phyloP scores from a whole-genome alignment of 2,113 vertebrate genomes.

The Anthoscopus minutus region DNA sequence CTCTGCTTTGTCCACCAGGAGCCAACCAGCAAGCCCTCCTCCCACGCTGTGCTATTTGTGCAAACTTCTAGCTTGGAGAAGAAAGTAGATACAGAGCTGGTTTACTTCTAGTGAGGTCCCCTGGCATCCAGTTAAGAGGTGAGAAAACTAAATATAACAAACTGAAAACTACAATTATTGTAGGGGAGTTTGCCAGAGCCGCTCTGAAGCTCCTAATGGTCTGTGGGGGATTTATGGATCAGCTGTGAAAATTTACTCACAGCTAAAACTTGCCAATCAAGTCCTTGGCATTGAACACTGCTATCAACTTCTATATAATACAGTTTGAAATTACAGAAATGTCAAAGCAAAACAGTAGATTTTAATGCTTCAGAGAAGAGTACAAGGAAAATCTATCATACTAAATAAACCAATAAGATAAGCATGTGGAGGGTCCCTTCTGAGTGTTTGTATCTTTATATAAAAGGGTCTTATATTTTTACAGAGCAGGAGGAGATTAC shows the following conservation, averaged over 20 bases:
- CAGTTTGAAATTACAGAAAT: background rate
- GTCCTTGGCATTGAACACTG: background rate
- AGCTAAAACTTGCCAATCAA: constrained; percentile 65
- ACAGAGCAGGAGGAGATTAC: background rate
- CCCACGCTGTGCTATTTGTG: background rate
- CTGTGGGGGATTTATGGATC: constrained; percentile 62
- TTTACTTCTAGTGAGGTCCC: background rate
- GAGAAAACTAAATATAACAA: constrained; percentile 64
- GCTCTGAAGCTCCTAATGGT: constrained; percentile 56
- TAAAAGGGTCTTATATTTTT: background rate
- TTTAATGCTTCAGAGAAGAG: background rate
- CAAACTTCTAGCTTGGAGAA: background rate
- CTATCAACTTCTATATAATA: background rate
- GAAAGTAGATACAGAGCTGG: background rate
- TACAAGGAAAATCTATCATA: background rate
- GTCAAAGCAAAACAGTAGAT: background rate
- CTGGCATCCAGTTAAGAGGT: constrained; percentile 22
- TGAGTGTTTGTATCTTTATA: background rate
- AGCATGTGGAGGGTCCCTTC: background rate
- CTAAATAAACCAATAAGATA: background rate
- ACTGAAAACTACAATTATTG: constrained; percentile 62
- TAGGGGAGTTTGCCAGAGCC: constrained; percentile 43
- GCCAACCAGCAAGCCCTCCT: background rate
- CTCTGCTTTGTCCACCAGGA: background rate
- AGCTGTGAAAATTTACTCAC: constrained; percentile 65